Evolutionary conservation across 23 tunicate genomes (phyloP), one percentile per base, ranked within the genome.

Genomic region (Ciona savignyi): DNA sequence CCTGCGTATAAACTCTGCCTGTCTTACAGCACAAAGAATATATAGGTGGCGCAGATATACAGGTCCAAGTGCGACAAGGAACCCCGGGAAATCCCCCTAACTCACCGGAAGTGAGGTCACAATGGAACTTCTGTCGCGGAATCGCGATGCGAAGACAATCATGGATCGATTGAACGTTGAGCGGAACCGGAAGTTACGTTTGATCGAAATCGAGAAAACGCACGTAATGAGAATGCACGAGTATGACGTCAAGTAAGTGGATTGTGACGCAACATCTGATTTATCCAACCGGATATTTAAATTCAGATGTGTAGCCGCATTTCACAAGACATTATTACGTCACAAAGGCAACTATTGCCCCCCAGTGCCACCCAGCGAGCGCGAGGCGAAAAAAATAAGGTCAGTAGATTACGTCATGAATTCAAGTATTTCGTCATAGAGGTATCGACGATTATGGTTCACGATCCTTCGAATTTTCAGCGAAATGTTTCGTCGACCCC

Each of bases 311-410:
- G 35, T 67, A 21, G 3, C 32, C 19, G 80, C 69, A 31, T 76
- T 76, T 32, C 61, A 34, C 21, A 35, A 77, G 65, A 3, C 24
- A 1, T 27, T 81, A 2, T 70, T 61, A 27, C 63, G 35, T 1
- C 33, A 65, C 51, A 73, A 72, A 29, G 78, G 78, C 1, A 66
- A 72, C 65, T 65, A 61, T 35, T 63, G 11, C 78, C 26, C 85
- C 1, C 78, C 85, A 73, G 49, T 66, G 78, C 85, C 85, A 42
- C 31, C 85, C 65, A 81, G 78, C 68, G 85, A 65, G 2, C 34
- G 51, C 6, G 84, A 81, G 51, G 78, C 78, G 23, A 23, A 32
- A 29, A 66, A 73, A 66, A 81, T 73, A 23, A 73, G 78, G 85
- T 81, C 3, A n/a, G 77, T 15, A 6, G 9, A 15, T 42, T 9